These are phyloP conservation scores for Eulemur rubriventer DNA, from an alignment of 2,797 vertebrate genomes.

Conservation along the genomic window DNA sequence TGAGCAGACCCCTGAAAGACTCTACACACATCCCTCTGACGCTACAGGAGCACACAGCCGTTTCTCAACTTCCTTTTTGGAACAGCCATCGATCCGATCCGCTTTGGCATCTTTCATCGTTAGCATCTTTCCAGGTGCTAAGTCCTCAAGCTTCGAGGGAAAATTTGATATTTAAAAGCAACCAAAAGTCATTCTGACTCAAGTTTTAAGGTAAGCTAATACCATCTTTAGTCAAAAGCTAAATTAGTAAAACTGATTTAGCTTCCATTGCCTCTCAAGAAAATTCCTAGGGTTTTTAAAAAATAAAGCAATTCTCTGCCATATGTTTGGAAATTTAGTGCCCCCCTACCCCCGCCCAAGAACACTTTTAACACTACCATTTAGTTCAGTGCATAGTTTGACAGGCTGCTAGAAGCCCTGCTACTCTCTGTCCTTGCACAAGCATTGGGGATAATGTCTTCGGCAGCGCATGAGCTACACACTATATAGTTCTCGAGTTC, in stretches of 20 bases:
- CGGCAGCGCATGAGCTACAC: not conserved
- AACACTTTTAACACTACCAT: not conserved
- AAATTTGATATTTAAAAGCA: not conserved
- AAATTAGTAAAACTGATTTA: not conserved
- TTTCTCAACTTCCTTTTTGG: not conserved
- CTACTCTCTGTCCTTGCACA: too few relatives aligned
- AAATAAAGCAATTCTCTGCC: not conserved
- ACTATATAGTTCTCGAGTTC: not conserved
- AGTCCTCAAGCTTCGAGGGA: not conserved
- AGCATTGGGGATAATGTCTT: not conserved
- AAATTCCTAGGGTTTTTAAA: not conserved
- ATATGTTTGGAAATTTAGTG: not conserved
- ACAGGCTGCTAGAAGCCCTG: not conserved
- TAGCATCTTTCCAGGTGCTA: too few relatives aligned
- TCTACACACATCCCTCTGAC: accelerated
- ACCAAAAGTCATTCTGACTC: not conserved
- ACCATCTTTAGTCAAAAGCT: not conserved
- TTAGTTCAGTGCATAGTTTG: not conserved
- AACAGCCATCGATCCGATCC: not conserved
- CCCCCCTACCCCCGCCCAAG: not conserved
- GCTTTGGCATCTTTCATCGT: too few relatives aligned
- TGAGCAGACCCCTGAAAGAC: too few relatives aligned
- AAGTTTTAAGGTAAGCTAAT: not conserved
- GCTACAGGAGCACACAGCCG: accelerated
- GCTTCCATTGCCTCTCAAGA: not conserved